Evolutionary conservation across 2,888 invertebrate genomes (phyloP).

Genomic region (Lottia scabra): DNA sequence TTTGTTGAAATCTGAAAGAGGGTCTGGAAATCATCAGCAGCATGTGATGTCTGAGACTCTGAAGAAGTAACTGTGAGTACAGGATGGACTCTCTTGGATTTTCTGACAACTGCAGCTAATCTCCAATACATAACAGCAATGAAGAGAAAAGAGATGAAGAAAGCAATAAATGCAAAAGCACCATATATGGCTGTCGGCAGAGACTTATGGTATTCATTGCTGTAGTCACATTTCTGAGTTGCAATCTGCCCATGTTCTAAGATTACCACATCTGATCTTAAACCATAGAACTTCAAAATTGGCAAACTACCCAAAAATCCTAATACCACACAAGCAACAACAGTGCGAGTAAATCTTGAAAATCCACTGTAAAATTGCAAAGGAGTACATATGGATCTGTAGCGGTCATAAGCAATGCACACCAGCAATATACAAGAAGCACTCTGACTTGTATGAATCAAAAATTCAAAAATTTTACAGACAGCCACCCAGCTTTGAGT

Average conservation of each 20-base stretch:
- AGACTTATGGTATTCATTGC: conserved; percentile 24
- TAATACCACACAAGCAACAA: conserved; percentile 11
- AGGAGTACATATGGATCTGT: conserved; percentile 34
- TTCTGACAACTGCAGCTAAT: conserved; percentile 30
- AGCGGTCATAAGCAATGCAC: conserved; percentile 40
- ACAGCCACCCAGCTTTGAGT: conserved; percentile 19
- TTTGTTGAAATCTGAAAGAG: no score
- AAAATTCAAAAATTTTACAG: conserved; percentile 43
- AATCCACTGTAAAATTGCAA: conserved; percentile 23
- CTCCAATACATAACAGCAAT: conserved; percentile 30
- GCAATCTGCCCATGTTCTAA: conserved; percentile 1
- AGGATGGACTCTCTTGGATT: background rate
- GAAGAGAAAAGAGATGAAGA: conserved; percentile 18
- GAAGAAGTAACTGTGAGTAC: background rate
- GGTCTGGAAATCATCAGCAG: no score
- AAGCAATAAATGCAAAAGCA: conserved; percentile 21
- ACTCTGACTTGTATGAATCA: conserved; percentile 31
- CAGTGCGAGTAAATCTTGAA: background rate
- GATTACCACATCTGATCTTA: conserved; percentile 3
- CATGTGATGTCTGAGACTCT: no score
- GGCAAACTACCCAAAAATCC: conserved; percentile 29
- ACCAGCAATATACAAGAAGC: conserved; percentile 30
- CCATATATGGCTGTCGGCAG: conserved; percentile 17
- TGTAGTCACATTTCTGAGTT: conserved; percentile 35
- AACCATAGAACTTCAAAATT: conserved; percentile 40